Base-by-base conservation (phyloP, 2,113 vertebrate genomes). In the Perccottus glenii region DNA sequence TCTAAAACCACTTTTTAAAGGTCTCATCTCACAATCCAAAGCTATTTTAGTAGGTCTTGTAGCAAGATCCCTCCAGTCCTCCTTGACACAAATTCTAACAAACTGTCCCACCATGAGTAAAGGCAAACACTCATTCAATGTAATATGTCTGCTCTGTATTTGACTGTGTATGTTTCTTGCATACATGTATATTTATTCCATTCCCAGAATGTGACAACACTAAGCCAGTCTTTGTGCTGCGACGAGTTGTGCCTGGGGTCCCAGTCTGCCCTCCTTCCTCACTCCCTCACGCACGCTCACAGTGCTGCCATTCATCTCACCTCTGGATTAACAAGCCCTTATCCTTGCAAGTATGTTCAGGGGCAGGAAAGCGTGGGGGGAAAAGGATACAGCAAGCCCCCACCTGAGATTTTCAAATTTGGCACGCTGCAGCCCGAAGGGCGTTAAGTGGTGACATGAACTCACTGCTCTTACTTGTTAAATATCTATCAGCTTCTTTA, bases 231-330 rank as follows among this genome's bases (percentile, higher is more conserved):
- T 87, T 87, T 90, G 84, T 91, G 83, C 79, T 6, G 69, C 38
- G 55, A 35, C 0, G 65, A 42, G 46, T 67, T 73, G 67, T 5
- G 51, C 48, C 43, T 6, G 63, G 36, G 60, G 69, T 76, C 73
- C 67, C 70, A 1, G 64, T 49, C 67, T 67, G 70, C 78, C 81
- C 78, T 60, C 71, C 73, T 69, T 85, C 81, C 79, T 11, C 48
- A 43, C 66, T 11, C 55, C 58, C 66, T 60, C 42, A 45, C n/a
- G 12, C 71, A 35, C 55, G 62, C 9, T 66, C 67, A 92, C 88
- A 91, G 85, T 75, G 60, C 67, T 75, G 62, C 81, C 86, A 88
- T 92, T 92, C 91, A 91, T 84, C 74, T 75, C 79, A 88, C 80
- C 81, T 84, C 70, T 55, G 80, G 85, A 90, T 90, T 87, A 89